Evolutionary conservation across 2,888 invertebrate genomes (phyloP).

Genomic region (Silvanus unidentatus): DNA sequence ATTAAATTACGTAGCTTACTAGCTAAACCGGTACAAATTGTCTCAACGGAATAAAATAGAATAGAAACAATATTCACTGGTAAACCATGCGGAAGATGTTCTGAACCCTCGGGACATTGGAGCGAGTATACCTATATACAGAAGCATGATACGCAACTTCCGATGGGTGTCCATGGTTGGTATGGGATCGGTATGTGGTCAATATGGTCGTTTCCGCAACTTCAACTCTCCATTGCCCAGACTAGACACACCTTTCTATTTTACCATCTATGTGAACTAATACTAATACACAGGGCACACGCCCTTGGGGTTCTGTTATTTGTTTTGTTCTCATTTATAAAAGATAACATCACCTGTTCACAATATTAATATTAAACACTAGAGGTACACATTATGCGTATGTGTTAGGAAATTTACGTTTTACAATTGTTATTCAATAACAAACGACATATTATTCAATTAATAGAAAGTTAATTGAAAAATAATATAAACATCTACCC

Average conservation of each 20-base stretch:
- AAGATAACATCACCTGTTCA: constrained; percentile 26
- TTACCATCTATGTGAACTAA: constrained; percentile 22
- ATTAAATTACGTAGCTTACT: no score
- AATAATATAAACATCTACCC: no score
- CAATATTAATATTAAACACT: constrained; percentile 19
- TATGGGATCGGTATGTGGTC: neutral
- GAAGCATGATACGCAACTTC: constrained; percentile 13
- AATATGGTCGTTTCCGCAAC: constrained; percentile 1
- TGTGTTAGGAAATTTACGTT: no score
- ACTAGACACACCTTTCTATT: constrained; percentile 21
- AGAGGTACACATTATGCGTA: neutral
- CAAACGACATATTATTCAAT: no score
- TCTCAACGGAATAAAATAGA: constrained; percentile 29
- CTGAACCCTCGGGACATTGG: constrained; percentile 18
- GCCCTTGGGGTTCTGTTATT: constrained; percentile 25
- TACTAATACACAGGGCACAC: constrained; percentile 17
- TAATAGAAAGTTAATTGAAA: no score
- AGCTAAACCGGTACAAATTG: constrained; percentile 18
- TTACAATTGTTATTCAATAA: no score
- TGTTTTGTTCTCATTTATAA: constrained; percentile 27
- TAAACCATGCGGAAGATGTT: constrained; percentile 33
- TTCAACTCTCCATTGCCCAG: constrained; percentile 3
- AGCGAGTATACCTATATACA: constrained; percentile 12
- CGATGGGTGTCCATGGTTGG: constrained; percentile 11
- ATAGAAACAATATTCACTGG: constrained; percentile 37